Evolutionary conservation across 2,888 invertebrate species (phyloP), one percentile per base, ranked within the genome.

Genomic region (Papilio protenor): DNA sequence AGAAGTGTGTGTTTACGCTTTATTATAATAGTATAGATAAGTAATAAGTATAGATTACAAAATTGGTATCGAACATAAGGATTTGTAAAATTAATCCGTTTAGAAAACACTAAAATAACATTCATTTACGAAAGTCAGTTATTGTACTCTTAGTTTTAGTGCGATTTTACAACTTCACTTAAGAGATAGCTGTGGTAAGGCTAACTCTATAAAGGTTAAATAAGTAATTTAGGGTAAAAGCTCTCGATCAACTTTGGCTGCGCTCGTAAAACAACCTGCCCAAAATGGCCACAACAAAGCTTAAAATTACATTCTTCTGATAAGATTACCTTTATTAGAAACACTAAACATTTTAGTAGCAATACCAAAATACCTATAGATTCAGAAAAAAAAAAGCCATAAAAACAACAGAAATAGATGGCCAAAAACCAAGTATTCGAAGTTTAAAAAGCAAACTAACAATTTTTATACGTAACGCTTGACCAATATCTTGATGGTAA

Each of bases 281-380:
- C 14, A 70, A 70, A 70, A 70, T 49, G 70, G 49, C 64, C 64
- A 14, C 33, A 66, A 66, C 64, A 40, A 66, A 66, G 11, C 64
- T 64, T 18, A 2, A 3, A 18, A 18, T n/a, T 40, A 40, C n/a
- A 33, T 33, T 33, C 59, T 16, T 64, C 33, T 66, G 40, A 40
- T 66, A n/a, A 66, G 40, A 64, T 64, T 66, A 40, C n/a, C 11
- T n/a, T n/a, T 66, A 40, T 66, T n/a, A 66, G 23, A 59, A 59
- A 16, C 10, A 23, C 23, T 57, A 57, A 59, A 23, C 8, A 59
- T 59, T 59, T n/a, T 18, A 8, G 6, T 18, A n/a, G 6, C 6
- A 55, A 6, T n/a, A 55, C 8, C 40, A 40, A 40, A 27, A 40
- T 40, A 8, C 40, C 5, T 33, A 33, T 33, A 33, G 33, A 33